Evolutionary conservation across 2,888 invertebrate species (phyloP).

Genomic region (Allygus modestus): DNA sequence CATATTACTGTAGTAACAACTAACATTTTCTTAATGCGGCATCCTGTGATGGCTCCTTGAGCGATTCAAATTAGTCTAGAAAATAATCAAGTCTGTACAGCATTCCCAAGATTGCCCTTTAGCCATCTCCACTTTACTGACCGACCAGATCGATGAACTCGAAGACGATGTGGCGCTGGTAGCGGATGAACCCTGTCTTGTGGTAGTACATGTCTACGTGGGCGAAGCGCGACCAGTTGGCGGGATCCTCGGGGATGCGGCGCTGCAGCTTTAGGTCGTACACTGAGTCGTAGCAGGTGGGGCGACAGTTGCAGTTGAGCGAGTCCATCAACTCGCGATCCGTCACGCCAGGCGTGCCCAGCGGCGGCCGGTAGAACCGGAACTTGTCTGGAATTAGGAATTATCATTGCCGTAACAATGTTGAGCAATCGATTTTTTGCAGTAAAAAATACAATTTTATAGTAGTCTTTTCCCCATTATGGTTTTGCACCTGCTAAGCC

Average conservation of each 20-base stretch:
- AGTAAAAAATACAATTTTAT: not conserved
- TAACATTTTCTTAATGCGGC: too few species aligned
- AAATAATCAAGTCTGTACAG: too few species aligned
- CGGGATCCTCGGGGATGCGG: conserved; percentile 62
- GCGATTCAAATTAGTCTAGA: too few species aligned
- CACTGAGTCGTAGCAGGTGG: conserved; percentile 69
- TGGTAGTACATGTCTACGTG: conserved; percentile 69
- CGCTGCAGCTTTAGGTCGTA: conserved; percentile 67
- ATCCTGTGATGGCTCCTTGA: too few species aligned
- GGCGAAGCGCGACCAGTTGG: conserved; percentile 52
- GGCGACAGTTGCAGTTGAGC: conserved; percentile 68
- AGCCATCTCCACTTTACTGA: too few species aligned
- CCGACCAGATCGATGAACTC: conserved; percentile 68
- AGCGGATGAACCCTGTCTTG: conserved; percentile 68
- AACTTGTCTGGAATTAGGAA: conserved; percentile 62
- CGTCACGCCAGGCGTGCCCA: conserved; percentile 67
- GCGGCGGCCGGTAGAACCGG: conserved; percentile 66
- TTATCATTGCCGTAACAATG: too few species aligned
- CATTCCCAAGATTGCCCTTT: too few species aligned
- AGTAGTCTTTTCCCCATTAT: too few species aligned
- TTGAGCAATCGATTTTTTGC: conserved; percentile 9
- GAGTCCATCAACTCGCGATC: conserved; percentile 65
- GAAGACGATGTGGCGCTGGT: conserved; percentile 68
- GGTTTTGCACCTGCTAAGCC: too few species aligned
- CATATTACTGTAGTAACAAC: too few species aligned